These are phyloP conservation scores for Mormyrus iriodes DNA, from an alignment of 2,113 vertebrate genomes.

Conservation along the genomic window DNA sequence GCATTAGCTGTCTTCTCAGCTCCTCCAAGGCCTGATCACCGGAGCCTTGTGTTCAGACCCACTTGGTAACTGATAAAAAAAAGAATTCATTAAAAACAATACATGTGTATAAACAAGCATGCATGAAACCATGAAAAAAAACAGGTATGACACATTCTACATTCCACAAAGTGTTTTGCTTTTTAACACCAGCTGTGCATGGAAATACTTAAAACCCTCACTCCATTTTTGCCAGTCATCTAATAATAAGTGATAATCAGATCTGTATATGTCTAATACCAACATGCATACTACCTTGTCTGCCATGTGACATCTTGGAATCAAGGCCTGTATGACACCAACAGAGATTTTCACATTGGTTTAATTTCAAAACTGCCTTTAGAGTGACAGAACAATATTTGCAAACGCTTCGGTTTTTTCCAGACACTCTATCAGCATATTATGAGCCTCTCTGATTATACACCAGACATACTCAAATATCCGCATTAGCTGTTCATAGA, in stretches of 20 bases:
- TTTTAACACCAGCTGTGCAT: neutral
- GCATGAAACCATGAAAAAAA: neutral
- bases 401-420: neutral
- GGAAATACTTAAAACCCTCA: neutral
- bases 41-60: neutral
- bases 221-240: neutral
- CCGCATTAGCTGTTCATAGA: neutral
- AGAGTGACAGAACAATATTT: neutral
- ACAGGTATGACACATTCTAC: neutral
- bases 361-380: neutral
- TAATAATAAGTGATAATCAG: neutral
- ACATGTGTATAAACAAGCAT: neutral
- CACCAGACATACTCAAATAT: neutral
- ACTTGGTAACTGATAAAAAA: neutral
- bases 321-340: neutral
- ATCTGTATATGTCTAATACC: neutral
- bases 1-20: slow-evolving; percentile 1
- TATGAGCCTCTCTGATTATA: neutral
- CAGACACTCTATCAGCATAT: neutral
- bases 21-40: slow-evolving; percentile 3
- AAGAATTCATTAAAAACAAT: neutral
- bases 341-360: neutral
- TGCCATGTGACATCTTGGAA: neutral
- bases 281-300: neutral
- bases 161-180: neutral